A percentile compares a stretch with the other conserved stretches of the same genome.
phyloP scores from a whole-genome alignment of 2,888 invertebrate species.

The Ochropleura plecta region DNA sequence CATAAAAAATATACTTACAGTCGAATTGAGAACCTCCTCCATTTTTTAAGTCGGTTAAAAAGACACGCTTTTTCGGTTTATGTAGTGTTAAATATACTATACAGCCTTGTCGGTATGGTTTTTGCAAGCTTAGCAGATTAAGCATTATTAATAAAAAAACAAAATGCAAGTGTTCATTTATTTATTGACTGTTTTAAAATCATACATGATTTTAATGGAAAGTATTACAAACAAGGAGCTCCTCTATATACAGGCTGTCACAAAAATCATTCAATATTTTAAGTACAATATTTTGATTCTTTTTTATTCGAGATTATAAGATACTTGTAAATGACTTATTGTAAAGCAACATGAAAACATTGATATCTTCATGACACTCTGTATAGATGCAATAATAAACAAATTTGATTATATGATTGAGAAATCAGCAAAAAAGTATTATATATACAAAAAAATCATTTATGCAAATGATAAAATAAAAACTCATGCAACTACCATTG shows the following conservation, averaged over 20 bases:
- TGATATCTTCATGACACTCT: conserved; percentile 33
- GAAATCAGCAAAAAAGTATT: conserved; percentile 20
- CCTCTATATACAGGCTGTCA: conserved; percentile 44
- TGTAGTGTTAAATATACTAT: no score
- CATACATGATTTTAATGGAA: neutral
- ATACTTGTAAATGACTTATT: neutral
- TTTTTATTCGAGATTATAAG: neutral
- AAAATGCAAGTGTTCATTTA: neutral
- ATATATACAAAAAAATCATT: conserved; percentile 4
- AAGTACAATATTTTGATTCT: neutral
- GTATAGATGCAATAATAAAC: neutral
- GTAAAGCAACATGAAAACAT: neutral
- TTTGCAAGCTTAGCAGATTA: no score
- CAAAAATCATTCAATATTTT: conserved; percentile 26
- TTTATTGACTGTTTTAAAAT: conserved; percentile 30
- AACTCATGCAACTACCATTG: conserved; percentile 39
- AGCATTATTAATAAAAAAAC: no score
- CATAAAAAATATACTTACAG: no score
- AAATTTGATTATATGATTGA: conserved; percentile 14
- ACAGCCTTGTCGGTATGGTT: no score
- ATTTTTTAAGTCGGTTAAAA: no score
- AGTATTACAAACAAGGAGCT: conserved; percentile 34
- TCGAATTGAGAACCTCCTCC: no score
- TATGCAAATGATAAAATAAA: neutral
- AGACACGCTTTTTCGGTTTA: no score